Base-by-base conservation (phyloP, 2,113 vertebrate species). In the Percopsis transmontana region DNA sequence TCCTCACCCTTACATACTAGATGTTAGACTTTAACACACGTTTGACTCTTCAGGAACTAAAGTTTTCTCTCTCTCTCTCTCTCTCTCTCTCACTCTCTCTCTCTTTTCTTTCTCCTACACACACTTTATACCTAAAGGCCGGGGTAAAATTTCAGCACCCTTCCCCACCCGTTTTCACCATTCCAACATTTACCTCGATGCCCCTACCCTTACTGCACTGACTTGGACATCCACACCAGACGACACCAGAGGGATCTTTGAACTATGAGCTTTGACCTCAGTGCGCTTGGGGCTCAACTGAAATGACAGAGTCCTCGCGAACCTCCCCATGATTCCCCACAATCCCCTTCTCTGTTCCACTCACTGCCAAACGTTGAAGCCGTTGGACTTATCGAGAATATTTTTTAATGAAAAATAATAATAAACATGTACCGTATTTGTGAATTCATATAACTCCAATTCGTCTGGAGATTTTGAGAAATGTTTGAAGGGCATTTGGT, bases 401-500 rank as follows among this genome's bases (percentile, higher is more conserved):
- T 45, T 45, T 39, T 15, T 61, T 67, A 70, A 41, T 33, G 42
- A 52, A 51, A 55, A 85, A 55, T 74, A 27, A 66, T 72, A 63
- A 65, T 1, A 51, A 70, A 70, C 58, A 67, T 79, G 68, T 77
- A 68, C 42, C 66, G 51, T 63, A 81, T 68, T 76, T 74, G 64
- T 77, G 66, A 38, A 67, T 80, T 74, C 75, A 64, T 68, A 75
- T 58, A 59, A 80, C 80, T 87, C 65, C 66, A 16, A 66, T 91
- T 89, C 88, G 71, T 81, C 68, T 71, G 78, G 81, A 85, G 83
- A 80, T 84, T 88, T 86, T 71, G 76, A 67, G 53, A 68, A 79
- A 74, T 58, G 66, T 87, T 77, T 62, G 66, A 84, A 70, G 69
- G 84, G 66, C 80, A 89, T 90, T 90, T 90, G 86, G 86, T 90